A percentile compares a stretch with the other conserved stretches of the same genome.
Evolutionary conservation across 2,113 vertebrate genomes (phyloP).

Genomic region (Calidris pugnax): DNA sequence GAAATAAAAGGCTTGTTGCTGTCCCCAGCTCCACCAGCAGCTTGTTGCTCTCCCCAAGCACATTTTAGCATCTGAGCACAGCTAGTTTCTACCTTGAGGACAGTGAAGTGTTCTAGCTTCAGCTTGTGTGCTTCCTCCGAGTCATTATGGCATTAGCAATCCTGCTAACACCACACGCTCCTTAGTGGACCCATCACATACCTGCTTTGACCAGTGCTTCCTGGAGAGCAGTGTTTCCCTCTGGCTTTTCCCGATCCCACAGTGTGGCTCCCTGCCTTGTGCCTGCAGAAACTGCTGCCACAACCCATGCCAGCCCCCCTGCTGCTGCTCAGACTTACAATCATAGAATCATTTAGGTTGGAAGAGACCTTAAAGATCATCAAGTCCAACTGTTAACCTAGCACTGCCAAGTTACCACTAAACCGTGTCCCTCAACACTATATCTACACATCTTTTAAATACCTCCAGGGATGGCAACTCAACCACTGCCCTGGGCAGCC

Average conservation of each 20-base stretch:
- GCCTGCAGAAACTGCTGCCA: neutral
- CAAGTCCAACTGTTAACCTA: neutral
- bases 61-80: neutral
- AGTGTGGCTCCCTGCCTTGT: accelerated
- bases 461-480: neutral
- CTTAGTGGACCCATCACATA: neutral
- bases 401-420: neutral
- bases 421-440: neutral
- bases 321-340: neutral
- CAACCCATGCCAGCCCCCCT: accelerated
- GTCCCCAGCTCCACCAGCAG: neutral
- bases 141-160: neutral
- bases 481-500: neutral
- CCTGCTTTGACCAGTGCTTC: neutral
- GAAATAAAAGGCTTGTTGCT: neutral
- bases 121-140: neutral
- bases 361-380: neutral
- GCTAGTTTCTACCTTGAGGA: neutral
- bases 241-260: neutral
- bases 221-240: neutral
- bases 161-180: neutral
- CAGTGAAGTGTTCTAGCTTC: neutral
- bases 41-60: neutral
- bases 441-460: neutral
- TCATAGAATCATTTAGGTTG: neutral